Percentiles rank a stretch among this genome's conserved stretches.
These are phyloP conservation scores for Lacanobia wlatinum DNA, from an alignment of 2,888 invertebrate genomes.

Conservation along the genomic window DNA sequence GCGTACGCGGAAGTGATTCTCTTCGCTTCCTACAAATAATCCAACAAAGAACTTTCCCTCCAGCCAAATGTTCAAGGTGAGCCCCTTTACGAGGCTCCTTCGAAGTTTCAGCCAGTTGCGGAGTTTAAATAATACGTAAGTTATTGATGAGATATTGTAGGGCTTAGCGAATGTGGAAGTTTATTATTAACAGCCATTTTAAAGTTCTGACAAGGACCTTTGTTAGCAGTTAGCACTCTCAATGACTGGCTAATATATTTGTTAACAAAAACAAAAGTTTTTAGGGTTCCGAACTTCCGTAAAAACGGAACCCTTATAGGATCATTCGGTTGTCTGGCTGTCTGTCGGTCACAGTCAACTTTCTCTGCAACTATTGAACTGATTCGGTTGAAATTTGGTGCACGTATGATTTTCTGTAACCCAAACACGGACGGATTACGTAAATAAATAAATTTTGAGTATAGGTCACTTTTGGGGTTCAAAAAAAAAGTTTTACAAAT, in stretches of 20 bases:
- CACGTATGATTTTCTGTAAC: no score
- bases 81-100: background rate
- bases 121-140: background rate
- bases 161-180: background rate
- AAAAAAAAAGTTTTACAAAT: no score
- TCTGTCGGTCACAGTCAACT: no score
- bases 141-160: background rate
- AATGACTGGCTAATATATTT: background rate
- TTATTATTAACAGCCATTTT: background rate
- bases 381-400: no score
- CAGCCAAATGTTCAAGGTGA: constrained; percentile 1
- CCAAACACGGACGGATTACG: no score
- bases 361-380: no score
- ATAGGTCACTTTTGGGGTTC: no score
- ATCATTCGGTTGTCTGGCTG: no score
- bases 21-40: background rate
- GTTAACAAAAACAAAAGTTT: no score
- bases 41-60: background rate
- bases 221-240: background rate
- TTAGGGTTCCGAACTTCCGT: no score
- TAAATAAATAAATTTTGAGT: no score
- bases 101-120: background rate
- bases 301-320: no score
- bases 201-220: background rate
- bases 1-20: background rate